Percentiles rank a stretch among this genome's conserved stretches.
Conservation (phyloP, 2,797 vertebrate genomes). For the Sebastes trivittatus region DNA sequence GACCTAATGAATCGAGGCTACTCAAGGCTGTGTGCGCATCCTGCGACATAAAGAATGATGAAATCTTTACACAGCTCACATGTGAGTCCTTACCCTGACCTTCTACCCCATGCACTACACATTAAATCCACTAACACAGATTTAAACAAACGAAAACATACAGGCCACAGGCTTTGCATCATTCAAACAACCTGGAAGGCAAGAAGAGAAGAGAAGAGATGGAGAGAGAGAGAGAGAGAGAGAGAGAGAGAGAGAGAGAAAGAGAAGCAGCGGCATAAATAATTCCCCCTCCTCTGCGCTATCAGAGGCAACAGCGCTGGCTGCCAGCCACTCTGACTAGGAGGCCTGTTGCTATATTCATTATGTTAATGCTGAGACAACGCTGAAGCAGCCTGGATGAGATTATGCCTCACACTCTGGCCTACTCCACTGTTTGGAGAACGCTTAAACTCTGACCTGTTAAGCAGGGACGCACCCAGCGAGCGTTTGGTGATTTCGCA, state of each 20-base stretch:
- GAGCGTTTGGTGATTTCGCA: conserved; percentile 59
- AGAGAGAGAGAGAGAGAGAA: conserved; percentile 10
- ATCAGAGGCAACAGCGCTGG: conserved; percentile 43
- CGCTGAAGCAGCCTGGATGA: conserved; percentile 63
- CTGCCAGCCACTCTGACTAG: conserved; percentile 50
- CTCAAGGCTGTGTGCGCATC: conserved; percentile 16
- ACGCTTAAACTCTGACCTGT: conserved; percentile 69
- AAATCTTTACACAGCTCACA: conserved; percentile 9
- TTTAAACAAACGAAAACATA: conserved; percentile 44
- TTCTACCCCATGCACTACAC: not conserved
- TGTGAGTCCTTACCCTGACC: conserved; percentile 4
- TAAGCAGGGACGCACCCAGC: conserved; percentile 48
- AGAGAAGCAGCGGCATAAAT: conserved; percentile 38
- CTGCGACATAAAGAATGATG: conserved; percentile 26
- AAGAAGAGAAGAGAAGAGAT: conserved; percentile 14
- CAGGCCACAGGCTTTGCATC: conserved; percentile 45
- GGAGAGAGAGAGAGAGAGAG: conserved; percentile 13
- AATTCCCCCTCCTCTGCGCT: conserved; percentile 53
- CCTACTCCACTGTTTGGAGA: conserved; percentile 63
- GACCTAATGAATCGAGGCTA: conserved; percentile 4
- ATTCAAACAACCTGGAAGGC: conserved; percentile 48
- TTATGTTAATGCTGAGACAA: conserved; percentile 68
- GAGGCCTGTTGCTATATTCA: conserved; percentile 65
- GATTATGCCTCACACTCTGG: conserved; percentile 58
- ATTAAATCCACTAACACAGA: conserved; percentile 4